Conservation (phyloP, 2,113 vertebrate species). For the Eretmodus cyanostictus region DNA sequence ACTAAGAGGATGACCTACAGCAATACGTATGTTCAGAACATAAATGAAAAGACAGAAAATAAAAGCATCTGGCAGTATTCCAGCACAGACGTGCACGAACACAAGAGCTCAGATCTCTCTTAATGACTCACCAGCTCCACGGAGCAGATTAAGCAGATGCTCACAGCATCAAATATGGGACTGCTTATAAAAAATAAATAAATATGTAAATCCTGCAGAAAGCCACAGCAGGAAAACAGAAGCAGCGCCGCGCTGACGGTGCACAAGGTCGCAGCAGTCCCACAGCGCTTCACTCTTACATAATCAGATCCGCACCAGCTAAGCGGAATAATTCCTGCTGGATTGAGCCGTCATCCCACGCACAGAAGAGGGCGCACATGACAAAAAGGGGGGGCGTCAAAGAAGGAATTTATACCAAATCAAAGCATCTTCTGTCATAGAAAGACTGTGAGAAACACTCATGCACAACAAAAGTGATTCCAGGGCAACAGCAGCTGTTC, state of each 20-base stretch:
- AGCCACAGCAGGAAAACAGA: conserved; percentile 2
- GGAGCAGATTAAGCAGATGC: background rate
- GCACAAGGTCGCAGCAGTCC: conserved; percentile 39
- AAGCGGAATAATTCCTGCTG: conserved; percentile 25
- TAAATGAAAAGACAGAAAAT: background rate
- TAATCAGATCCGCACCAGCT: conserved; percentile 35
- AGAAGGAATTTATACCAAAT: background rate
- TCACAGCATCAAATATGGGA: background rate
- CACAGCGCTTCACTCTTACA: conserved; percentile 36
- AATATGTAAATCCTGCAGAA: background rate
- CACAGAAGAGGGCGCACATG: background rate
- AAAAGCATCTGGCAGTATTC: background rate
- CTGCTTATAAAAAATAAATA: background rate
- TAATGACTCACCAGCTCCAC: background rate
- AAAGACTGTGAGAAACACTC: background rate
- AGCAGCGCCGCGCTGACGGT: conserved; percentile 5
- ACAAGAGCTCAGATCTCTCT: background rate
- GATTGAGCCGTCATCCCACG: conserved; percentile 8
- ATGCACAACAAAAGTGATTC: background rate
- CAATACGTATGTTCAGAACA: background rate
- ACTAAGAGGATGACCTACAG: background rate
- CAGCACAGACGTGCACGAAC: background rate
- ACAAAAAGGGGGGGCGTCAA: background rate
- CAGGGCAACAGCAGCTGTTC: background rate
- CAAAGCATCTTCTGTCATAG: background rate